Evolutionary conservation across 2,888 invertebrate species (phyloP).

Genomic region (Mantis religiosa): DNA sequence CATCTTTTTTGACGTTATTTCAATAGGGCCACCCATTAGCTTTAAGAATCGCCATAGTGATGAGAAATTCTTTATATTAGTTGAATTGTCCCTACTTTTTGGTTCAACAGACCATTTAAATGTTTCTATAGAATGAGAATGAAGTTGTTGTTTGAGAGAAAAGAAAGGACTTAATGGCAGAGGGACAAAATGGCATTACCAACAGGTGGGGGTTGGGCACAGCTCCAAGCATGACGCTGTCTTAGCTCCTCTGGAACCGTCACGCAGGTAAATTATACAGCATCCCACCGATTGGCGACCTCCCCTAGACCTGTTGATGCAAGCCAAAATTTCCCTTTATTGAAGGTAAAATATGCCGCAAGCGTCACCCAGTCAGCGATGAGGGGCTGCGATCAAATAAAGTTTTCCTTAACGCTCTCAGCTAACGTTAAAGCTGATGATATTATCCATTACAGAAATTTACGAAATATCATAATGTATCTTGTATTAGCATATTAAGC

Average conservation of each 20-base stretch:
- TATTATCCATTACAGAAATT: too few species aligned
- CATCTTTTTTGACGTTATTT: too few species aligned
- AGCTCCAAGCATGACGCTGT: neutral
- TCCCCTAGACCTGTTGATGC: neutral
- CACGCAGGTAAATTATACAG: neutral
- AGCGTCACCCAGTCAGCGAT: neutral
- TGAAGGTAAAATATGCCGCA: neutral
- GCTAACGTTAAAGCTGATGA: too few species aligned
- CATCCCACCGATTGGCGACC: neutral
- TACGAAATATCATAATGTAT: too few species aligned
- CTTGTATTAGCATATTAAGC: too few species aligned
- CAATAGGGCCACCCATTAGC: too few species aligned
- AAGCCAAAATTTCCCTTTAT: neutral
- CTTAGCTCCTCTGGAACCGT: neutral
- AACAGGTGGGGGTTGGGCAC: neutral
- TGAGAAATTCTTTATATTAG: neutral
- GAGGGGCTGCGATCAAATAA: too few species aligned
- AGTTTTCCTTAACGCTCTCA: too few species aligned
- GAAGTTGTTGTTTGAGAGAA: neutral
- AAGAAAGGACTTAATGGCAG: neutral
- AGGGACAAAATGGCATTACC: neutral
- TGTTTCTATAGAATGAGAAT: neutral
- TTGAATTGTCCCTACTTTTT: neutral
- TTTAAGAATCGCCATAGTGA: neutral
- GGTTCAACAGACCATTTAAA: neutral